Base-by-base conservation (phyloP, 2,113 vertebrate genomes). In the Ifrita kowaldi region DNA sequence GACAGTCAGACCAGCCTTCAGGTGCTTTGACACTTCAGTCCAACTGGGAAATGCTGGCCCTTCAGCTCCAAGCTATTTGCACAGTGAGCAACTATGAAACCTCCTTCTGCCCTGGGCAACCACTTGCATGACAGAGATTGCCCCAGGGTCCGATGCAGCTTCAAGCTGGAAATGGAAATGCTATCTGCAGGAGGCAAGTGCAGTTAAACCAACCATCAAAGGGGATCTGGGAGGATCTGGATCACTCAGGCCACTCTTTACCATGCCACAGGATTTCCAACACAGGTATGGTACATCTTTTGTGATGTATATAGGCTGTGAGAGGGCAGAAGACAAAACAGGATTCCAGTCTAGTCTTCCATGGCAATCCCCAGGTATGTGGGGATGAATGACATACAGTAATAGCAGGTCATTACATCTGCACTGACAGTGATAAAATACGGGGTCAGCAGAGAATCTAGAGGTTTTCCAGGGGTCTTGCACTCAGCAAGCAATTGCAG, bases 391-490 rank as follows among this genome's bases (percentile, higher is more conserved):
- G 55, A 28, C 44, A 13, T 3, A 2, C 9, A 52, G 65, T 14
- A 56, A 60, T 2, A 84, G 69, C 57, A 91, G 67, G 52, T 16
- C 85, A 77, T 19, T 47, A 5, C 69, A 75, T 17, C 83, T 92
- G 64, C 64, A 53, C 79, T 80, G 90, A 50, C 52, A 84, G 46
- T 41, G 90, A 84, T 83, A 49, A 89, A 77, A 85, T 41, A 70
- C 11, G 56, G 79, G 92, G 85, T 81, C 82, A 91, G 68, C 81
- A 60, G 84, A 73, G 63, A 49, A 93, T 35, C 33, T 87, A 59
- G 79, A 75, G 89, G 87, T 90, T 96, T 91, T 78, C 50, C 85
- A 79, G 59, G 59, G 75, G 80, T 87, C 87, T n/a, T 47, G 77
- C 69, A 83, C 90, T 63, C 70, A 22, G 63, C 70, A 46, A 50